Percentiles rank a stretch among this genome's conserved stretches.
phyloP scores from a whole-genome alignment of 2,797 vertebrate genomes.

The Petrocephalus schoutedeni region DNA sequence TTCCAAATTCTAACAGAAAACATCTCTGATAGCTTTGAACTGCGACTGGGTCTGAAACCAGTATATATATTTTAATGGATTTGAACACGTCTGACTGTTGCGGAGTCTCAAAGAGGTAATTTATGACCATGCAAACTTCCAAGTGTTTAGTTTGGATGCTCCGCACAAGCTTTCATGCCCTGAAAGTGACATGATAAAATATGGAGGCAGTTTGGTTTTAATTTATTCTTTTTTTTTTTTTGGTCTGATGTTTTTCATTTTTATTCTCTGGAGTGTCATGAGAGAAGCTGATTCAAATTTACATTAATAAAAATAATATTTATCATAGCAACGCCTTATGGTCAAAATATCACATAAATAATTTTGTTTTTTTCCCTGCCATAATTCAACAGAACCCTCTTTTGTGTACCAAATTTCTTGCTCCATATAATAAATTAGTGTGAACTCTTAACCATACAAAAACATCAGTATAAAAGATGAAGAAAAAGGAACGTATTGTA shows the following conservation, averaged over 20 bases:
- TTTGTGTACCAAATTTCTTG: conserved; percentile 20
- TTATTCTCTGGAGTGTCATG: conserved; percentile 24
- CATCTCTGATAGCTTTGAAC: conserved; percentile 15
- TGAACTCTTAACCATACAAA: neutral
- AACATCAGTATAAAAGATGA: neutral
- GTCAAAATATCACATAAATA: conserved; percentile 30
- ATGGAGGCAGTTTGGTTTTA: conserved; percentile 20
- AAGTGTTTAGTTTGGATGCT: conserved; percentile 34
- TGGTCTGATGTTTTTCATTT: conserved; percentile 20
- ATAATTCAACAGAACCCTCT: conserved; percentile 22
- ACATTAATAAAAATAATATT: conserved; percentile 32
- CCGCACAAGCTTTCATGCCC: conserved; percentile 16
- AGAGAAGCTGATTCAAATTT: conserved; percentile 20
- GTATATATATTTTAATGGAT: conserved; percentile 8
- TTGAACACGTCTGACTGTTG: conserved; percentile 31
- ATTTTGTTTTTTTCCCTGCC: conserved; percentile 9
- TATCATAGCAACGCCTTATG: conserved; percentile 25
- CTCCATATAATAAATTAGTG: conserved; percentile 18
- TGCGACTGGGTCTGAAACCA: neutral
- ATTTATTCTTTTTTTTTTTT: conserved; percentile 24
- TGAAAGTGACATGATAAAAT: conserved; percentile 29
- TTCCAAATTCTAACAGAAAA: conserved; percentile 2
- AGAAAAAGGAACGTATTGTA: neutral
- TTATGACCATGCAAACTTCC: conserved; percentile 30
- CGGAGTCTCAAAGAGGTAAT: conserved; percentile 28